Evolutionary conservation across 2,888 invertebrate species (phyloP).

Genomic region (Craniophora ligustri): DNA sequence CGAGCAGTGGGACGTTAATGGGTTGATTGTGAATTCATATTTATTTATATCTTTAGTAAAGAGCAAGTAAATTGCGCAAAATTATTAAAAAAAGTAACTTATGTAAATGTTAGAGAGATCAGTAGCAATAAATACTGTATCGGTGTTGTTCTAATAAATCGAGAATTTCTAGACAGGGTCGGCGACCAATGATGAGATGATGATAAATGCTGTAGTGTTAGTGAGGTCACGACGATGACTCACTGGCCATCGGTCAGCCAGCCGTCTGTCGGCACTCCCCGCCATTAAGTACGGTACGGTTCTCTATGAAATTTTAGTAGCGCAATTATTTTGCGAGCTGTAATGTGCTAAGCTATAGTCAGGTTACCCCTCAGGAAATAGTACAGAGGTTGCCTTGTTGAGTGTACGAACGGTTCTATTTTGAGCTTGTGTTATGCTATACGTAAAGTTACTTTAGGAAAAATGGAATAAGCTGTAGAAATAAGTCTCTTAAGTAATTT

Average conservation of each 20-base stretch:
- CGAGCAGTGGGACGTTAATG: too few species aligned
- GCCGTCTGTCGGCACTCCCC: slow-evolving; percentile 47
- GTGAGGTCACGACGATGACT: slow-evolving; percentile 54
- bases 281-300: slow-evolving; percentile 25
- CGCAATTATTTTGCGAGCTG: slow-evolving; percentile 28
- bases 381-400: slow-evolving; percentile 38
- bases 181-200: slow-evolving; percentile 28
- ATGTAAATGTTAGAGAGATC: too few species aligned
- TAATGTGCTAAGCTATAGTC: slow-evolving; percentile 7
- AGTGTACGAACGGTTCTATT: slow-evolving; percentile 16
- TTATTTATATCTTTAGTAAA: not conserved
- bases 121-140: slow-evolving; percentile 23
- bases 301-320: slow-evolving; percentile 36
- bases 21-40: not conserved
- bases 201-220: slow-evolving; percentile 28
- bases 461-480: not conserved
- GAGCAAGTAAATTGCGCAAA: slow-evolving; percentile 1
- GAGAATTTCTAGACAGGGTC: slow-evolving; percentile 30
- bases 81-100: too few species aligned
- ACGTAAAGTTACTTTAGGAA: not conserved
- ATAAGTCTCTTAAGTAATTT: too few species aligned
- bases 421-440: slow-evolving; percentile 16
- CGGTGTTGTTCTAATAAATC: slow-evolving; percentile 21
- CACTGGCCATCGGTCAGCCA: slow-evolving; percentile 37
- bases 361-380: slow-evolving; percentile 12